phyloP scores from a whole-genome alignment of 2,113 vertebrate species.

The Oophaga pumilio region DNA sequence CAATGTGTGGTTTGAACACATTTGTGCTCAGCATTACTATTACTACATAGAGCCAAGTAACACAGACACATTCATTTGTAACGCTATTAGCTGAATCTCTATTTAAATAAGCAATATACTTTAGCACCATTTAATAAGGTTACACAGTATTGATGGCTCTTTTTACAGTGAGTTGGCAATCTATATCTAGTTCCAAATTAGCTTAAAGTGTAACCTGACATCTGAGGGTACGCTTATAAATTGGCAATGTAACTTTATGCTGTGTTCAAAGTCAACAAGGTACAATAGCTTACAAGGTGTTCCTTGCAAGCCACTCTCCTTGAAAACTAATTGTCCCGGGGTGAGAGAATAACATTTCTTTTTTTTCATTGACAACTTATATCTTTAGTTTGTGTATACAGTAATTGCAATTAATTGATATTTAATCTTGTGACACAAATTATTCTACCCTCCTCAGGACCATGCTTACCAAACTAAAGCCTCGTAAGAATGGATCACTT shows the following conservation, averaged over 20 bases:
- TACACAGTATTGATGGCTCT: neutral
- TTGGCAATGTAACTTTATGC: neutral
- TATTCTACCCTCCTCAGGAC: neutral
- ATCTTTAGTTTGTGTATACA: constrained; percentile 5
- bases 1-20: too few relatives aligned
- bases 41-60: neutral
- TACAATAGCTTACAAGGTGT: neutral
- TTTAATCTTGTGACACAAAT: constrained; percentile 10
- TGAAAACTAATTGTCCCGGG: neutral
- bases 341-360: neutral
- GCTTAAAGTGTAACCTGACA: neutral
- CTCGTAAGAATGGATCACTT: neutral
- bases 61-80: neutral
- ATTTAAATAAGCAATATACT: neutral
- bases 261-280: neutral
- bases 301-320: neutral
- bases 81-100: neutral
- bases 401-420: constrained; percentile 1
- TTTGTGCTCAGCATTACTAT: too few relatives aligned
- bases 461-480: neutral
- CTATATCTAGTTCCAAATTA: neutral
- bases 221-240: neutral
- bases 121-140: neutral
- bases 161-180: neutral
- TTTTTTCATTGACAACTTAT: neutral